Conservation (phyloP, 2,797 vertebrate species). For the Novumbra hubbsi region DNA sequence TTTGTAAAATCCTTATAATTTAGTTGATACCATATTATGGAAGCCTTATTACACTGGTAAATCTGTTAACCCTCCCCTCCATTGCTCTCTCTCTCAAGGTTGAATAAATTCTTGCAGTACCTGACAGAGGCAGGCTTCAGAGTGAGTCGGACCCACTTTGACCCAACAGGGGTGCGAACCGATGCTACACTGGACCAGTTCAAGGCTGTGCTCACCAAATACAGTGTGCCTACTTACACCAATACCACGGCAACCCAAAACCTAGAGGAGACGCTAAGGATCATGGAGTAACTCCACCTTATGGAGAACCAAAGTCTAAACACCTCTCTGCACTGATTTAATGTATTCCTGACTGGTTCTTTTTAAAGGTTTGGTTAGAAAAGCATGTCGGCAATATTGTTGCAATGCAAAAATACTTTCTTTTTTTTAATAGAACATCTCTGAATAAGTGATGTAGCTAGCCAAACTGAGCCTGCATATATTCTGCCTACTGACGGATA, state of each 20-base stretch:
- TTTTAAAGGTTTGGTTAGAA: background rate
- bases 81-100: conserved; percentile 64
- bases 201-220: conserved; percentile 86
- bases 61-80: background rate
- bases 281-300: conserved; percentile 17
- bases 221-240: conserved; percentile 84
- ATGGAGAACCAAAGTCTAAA: background rate
- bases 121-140: conserved; percentile 91
- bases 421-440: background rate
- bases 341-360: background rate
- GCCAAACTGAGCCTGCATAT: conserved; percentile 1
- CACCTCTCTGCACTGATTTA: conserved; percentile 29
- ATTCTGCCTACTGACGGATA: conserved; percentile 20
- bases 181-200: conserved; percentile 87
- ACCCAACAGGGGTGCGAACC: conserved; percentile 93
- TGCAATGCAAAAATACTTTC: background rate
- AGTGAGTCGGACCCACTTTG: conserved; percentile 95
- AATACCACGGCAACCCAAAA: conserved; percentile 49
- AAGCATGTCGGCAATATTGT: background rate
- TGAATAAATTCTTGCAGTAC: conserved; percentile 93
- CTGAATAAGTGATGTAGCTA: too few relatives aligned
- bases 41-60: background rate
- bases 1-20: background rate
- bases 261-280: conserved; percentile 41
- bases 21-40: background rate